These are phyloP conservation scores for Nanorana parkeri DNA, from an alignment of 2,113 vertebrate genomes.

Conservation along the genomic window DNA sequence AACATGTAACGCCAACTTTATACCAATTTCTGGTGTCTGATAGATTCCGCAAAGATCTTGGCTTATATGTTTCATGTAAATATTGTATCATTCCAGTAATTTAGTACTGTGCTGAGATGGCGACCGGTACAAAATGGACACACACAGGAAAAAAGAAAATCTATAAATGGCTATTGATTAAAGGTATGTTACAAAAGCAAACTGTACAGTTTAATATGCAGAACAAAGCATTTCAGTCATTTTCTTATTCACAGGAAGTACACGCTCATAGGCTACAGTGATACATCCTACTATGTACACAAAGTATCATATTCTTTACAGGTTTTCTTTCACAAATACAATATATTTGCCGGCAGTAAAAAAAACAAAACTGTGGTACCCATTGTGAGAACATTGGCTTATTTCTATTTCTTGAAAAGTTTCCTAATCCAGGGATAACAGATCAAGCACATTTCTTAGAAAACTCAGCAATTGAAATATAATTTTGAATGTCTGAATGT, in stretches of 20 bases:
- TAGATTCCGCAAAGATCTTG: too few relatives aligned
- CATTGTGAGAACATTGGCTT: slow-evolving; percentile 23
- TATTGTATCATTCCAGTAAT: too few relatives aligned
- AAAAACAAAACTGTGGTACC: slow-evolving; percentile 13
- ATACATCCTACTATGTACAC: slow-evolving; percentile 70
- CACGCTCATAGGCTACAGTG: slow-evolving; percentile 56
- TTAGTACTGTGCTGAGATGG: too few relatives aligned
- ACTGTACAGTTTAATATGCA: slow-evolving; percentile 56
- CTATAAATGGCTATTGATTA: slow-evolving; percentile 16
- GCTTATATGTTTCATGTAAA: too few relatives aligned
- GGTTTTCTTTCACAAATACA: slow-evolving; percentile 23
- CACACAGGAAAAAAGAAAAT: slow-evolving; percentile 11
- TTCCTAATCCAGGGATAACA: slow-evolving; percentile 19
- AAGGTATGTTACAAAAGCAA: slow-evolving; percentile 50
- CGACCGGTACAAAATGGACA: neutral
- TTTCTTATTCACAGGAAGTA: slow-evolving; percentile 60
- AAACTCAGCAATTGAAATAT: neutral
- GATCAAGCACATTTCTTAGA: neutral
- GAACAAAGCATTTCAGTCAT: slow-evolving; percentile 48
- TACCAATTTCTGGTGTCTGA: too few relatives aligned
- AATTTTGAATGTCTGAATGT: neutral
- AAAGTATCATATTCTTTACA: slow-evolving; percentile 46
- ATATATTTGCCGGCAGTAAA: slow-evolving; percentile 12
- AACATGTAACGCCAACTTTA: too few relatives aligned
- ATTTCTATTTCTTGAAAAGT: neutral